Base-by-base conservation (phyloP, 2,113 vertebrate species). In the Hystrix brachyura region DNA sequence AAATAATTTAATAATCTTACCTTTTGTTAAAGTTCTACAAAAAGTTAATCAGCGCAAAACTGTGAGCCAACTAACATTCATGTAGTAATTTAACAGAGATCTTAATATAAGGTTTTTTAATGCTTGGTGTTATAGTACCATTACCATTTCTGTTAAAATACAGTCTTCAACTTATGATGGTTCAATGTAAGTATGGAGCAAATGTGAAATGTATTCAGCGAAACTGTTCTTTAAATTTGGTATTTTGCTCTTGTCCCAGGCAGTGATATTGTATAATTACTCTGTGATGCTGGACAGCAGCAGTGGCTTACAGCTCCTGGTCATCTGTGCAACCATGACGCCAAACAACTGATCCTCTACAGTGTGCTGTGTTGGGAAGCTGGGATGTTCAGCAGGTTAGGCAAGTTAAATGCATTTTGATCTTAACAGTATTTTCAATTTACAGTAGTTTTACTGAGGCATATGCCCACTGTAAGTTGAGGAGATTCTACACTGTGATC, bases 1-100 rank as follows among this genome's bases (percentile, higher is more conserved):
- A 90, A 96, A 65, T 72, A 78, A 84, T 76, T 81, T 86, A 71
- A 81, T 79, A 67, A 83, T 76, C 2, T 53, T 62, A 90, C 43
- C 38, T 60, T 62, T 53, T 51, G 17, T 90, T 34, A 90, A 85
- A 43, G 2, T 11, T 88, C 29, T 88, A 95, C 25, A 29, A 67
- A 93, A 81, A 57, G 62, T 57, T 65, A 86, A 88, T 80, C 9
- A 71, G 64, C 53, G 78, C n/a, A 67, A 90, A 83, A 71, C 7
- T 59, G 9, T 23, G 23, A 85, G 67, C 23, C 9, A 85, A 74
- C 14, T 32, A 69, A 53, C 27, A 76, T 9, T 27, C 1, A 19
- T 82, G 51, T 9, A 59, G 23, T 57, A 25, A 94, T 21, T 46
- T 76, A 19, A 83, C 57, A 86, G 95, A 67, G 32, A 69, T 17